Evolutionary conservation across 2,797 vertebrate species (phyloP).

Genomic region (Sebastiscus albofasciatus): DNA sequence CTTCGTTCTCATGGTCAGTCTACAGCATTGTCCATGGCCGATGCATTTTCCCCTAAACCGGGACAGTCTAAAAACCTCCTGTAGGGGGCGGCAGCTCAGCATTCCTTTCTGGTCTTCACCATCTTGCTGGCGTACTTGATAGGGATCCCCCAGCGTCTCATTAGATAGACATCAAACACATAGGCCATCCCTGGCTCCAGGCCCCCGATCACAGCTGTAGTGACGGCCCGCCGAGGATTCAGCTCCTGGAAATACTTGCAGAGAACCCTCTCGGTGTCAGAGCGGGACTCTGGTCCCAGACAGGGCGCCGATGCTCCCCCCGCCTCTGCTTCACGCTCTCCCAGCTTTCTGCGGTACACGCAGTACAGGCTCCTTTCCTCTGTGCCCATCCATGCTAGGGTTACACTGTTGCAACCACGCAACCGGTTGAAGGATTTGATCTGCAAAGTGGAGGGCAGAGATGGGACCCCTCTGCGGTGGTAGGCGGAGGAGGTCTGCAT

Average conservation of each 20-base stretch:
- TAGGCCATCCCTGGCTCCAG: conserved; percentile 86
- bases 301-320: conserved; percentile 79
- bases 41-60: conserved; percentile 48
- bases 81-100: conserved; percentile 81
- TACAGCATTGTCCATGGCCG: conserved; percentile 64
- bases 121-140: conserved; percentile 91
- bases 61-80: conserved; percentile 64
- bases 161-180: conserved; percentile 92
- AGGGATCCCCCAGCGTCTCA: conserved; percentile 90
- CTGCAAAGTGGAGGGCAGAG: conserved; percentile 88
- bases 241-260: conserved; percentile 93
- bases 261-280: conserved; percentile 87
- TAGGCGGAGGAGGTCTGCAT: conserved; percentile 88
- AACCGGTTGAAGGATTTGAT: conserved; percentile 92
- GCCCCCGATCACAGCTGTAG: conserved; percentile 88
- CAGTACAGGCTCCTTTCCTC: conserved; percentile 92
- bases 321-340: conserved; percentile 58
- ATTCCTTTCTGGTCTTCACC: conserved; percentile 90
- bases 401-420: conserved; percentile 88
- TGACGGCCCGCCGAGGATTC: conserved; percentile 88
- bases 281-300: conserved; percentile 87
- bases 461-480: conserved; percentile 85
- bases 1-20: conserved; percentile 71
- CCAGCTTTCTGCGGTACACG: conserved; percentile 85
- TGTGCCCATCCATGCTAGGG: conserved; percentile 93